Evolutionary conservation across 2,888 invertebrate genomes (phyloP).

Genomic region (Thecophora atra): DNA sequence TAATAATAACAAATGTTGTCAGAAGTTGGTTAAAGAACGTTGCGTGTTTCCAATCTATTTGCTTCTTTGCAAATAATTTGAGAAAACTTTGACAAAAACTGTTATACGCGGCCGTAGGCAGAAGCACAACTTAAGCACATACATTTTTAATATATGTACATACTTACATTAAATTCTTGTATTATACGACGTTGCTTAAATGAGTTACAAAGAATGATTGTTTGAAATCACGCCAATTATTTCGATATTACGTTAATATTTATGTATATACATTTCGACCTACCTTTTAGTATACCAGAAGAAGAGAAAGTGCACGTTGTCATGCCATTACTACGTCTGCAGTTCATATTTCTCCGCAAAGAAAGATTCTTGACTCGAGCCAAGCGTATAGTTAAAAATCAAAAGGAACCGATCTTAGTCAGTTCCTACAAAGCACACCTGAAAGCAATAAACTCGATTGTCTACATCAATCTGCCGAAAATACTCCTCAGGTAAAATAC

Average conservation of each 20-base stretch:
- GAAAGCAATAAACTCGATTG: slow-evolving; percentile 73
- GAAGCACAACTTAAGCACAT: not conserved
- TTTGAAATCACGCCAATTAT: not conserved
- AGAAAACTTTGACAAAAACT: not conserved
- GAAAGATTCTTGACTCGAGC: slow-evolving; percentile 76
- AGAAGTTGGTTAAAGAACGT: not conserved
- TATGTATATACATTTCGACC: not conserved
- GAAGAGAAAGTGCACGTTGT: slow-evolving; percentile 67
- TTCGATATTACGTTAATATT: not conserved
- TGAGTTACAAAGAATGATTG: not conserved
- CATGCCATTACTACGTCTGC: slow-evolving; percentile 72
- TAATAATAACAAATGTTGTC: not conserved
- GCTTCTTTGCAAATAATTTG: not conserved
- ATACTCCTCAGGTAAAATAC: slow-evolving; percentile 73
- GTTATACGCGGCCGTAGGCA: not conserved
- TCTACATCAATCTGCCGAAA: slow-evolving; percentile 73
- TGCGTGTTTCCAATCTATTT: not conserved
- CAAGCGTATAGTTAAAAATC: slow-evolving; percentile 71
- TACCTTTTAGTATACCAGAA: slow-evolving; percentile 55
- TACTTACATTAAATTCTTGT: not conserved
- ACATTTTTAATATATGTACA: too few species aligned
- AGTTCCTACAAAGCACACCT: slow-evolving; percentile 79
- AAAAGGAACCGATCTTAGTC: slow-evolving; percentile 73
- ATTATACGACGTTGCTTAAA: not conserved
- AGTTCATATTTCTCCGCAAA: slow-evolving; percentile 79